Conservation (phyloP, 2,113 vertebrate species). For the Burhinus bistriatus region DNA sequence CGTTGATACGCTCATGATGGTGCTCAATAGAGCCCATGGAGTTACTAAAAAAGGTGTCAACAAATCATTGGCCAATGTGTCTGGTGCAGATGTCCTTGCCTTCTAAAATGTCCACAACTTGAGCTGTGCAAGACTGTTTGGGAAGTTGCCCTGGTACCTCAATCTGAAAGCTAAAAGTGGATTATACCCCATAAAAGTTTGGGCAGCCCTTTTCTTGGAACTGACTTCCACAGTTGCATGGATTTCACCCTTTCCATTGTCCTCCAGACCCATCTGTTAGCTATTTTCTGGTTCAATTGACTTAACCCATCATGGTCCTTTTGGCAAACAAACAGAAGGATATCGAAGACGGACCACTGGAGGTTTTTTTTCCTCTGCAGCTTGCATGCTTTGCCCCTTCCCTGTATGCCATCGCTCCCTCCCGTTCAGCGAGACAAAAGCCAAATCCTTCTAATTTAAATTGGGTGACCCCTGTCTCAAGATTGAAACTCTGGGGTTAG, state of each 20-base stretch:
- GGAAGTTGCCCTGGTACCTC: not conserved
- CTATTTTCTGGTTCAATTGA: constrained; percentile 9
- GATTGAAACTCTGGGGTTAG: not conserved
- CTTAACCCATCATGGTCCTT: not conserved
- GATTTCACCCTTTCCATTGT: not conserved
- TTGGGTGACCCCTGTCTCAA: not conserved
- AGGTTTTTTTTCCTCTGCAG: not conserved
- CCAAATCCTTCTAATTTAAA: not conserved
- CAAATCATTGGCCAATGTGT: not conserved
- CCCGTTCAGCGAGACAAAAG: not conserved
- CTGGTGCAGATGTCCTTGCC: not conserved
- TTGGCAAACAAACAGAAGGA: not conserved
- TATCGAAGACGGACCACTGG: not conserved
- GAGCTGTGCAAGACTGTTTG: not conserved
- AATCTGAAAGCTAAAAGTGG: not conserved
- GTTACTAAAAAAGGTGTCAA: not conserved
- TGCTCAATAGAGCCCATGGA: accelerated
- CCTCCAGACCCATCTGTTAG: not conserved
- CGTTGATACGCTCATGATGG: not conserved
- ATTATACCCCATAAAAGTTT: not conserved
- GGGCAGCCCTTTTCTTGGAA: not conserved
- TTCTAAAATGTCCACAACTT: not conserved
- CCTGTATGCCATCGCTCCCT: not conserved
- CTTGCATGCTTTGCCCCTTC: not conserved
- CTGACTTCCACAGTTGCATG: not conserved